Conservation (phyloP, 2,888 invertebrate species). For the Netelia melanura region DNA sequence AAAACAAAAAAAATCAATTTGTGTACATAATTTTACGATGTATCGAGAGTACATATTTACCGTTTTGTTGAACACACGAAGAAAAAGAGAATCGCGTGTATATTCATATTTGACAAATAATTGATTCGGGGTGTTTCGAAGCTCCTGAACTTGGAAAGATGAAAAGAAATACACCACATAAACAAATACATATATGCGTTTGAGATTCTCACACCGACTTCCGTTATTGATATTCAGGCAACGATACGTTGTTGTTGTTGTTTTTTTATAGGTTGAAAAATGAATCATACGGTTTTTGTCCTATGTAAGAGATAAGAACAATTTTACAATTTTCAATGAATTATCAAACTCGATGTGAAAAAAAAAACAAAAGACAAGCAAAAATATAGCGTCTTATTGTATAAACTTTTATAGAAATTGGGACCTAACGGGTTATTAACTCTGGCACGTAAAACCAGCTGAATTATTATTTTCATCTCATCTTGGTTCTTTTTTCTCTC, state of each 20-base stretch:
- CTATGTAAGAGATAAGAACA: background rate
- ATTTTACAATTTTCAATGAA: slow-evolving; percentile 25
- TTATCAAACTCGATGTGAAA: slow-evolving; percentile 52
- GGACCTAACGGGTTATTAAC: slow-evolving; percentile 48
- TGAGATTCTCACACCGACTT: slow-evolving; percentile 1
- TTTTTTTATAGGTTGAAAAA: too few species aligned
- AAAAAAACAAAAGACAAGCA: background rate
- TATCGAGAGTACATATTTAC: slow-evolving; percentile 7
- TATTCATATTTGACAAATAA: slow-evolving; percentile 15
- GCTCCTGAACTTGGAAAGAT: background rate
- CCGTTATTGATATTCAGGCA: background rate
- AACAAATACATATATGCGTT: slow-evolving; percentile 8
- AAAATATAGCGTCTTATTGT: slow-evolving; percentile 55
- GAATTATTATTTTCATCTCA: slow-evolving; percentile 36
- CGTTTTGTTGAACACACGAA: background rate
- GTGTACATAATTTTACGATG: slow-evolving; percentile 38
- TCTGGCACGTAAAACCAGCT: slow-evolving; percentile 46
- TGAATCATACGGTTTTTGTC: slow-evolving; percentile 25
- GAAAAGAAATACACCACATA: background rate
- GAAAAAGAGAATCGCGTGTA: slow-evolving; percentile 1
- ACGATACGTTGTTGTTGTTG: background rate
- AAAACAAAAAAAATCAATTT: slow-evolving; percentile 3
- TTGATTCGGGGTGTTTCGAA: background rate
- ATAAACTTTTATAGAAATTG: slow-evolving; percentile 54
- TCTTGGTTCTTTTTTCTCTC: slow-evolving; percentile 8